Percentiles rank a stretch among this genome's conserved stretches.
phyloP scores from a whole-genome alignment of 92 coral and sea anemone genomes.

The Parazoanthus darwini region DNA sequence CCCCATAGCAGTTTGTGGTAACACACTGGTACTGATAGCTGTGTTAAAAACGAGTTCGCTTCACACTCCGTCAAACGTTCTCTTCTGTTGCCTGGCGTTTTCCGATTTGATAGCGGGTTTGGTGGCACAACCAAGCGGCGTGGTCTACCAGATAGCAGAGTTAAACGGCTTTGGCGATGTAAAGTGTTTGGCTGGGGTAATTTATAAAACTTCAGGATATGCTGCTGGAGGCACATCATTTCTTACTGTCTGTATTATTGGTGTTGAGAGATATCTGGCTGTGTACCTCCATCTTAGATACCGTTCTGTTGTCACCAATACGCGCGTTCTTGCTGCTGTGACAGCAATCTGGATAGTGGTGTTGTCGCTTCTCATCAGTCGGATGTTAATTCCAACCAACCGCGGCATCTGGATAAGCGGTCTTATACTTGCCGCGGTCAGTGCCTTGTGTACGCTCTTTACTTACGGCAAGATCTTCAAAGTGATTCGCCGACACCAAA shows the following conservation, averaged over 20 bases:
- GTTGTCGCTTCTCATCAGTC: not conserved
- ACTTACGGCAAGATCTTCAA: too few species aligned
- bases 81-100: not conserved
- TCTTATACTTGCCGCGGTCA: not conserved
- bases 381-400: not conserved
- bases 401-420: not conserved
- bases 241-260: not conserved
- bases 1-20: not conserved
- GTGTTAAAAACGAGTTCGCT: not conserved
- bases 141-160: not conserved
- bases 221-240: not conserved
- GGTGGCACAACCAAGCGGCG: not conserved
- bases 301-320: not conserved
- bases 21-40: not conserved
- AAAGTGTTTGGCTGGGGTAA: not conserved
- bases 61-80: not conserved
- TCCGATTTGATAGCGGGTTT: not conserved
- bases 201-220: not conserved
- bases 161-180: not conserved
- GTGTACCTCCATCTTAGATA: not conserved
- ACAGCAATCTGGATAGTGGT: not conserved
- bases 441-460: not conserved
- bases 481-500: too few species aligned
- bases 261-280: not conserved
- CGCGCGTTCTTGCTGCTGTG: not conserved